Conservation (phyloP, 2,888 invertebrate genomes). For the Hartigia nigra region DNA sequence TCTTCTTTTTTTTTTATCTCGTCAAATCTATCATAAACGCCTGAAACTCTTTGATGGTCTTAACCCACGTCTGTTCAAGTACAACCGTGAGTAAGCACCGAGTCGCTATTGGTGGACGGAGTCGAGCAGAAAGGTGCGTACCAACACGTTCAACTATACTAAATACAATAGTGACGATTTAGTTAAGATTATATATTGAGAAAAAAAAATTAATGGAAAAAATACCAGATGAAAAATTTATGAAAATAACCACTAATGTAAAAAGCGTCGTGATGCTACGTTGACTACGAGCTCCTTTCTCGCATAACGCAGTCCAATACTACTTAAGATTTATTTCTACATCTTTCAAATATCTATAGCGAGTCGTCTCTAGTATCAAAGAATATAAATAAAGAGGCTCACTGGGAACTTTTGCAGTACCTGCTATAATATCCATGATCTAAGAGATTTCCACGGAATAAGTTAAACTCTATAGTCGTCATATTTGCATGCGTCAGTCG, state of each 20-base stretch:
- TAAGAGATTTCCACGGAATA: background rate
- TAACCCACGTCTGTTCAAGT: background rate
- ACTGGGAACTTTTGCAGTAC: background rate
- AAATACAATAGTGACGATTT: background rate
- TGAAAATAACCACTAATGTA: background rate
- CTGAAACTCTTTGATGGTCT: background rate
- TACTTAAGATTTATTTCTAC: background rate
- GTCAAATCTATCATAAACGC: background rate
- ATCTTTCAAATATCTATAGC: background rate
- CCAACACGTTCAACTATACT: background rate
- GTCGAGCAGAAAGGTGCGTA: slow-evolving; percentile 42
- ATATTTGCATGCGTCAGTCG: background rate
- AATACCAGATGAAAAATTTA: background rate
- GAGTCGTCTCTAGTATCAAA: background rate
- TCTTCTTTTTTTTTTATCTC: background rate
- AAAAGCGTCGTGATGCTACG: background rate
- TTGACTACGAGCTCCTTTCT: background rate
- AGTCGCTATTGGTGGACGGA: slow-evolving; percentile 38
- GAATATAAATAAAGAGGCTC: background rate
- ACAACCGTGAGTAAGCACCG: background rate
- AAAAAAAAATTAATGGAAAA: background rate
- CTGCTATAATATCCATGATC: background rate
- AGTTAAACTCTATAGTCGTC: background rate
- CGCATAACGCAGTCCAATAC: background rate
- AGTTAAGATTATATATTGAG: background rate